phyloP scores from a whole-genome alignment of 2,113 vertebrate genomes.

The Alethe diademata region DNA sequence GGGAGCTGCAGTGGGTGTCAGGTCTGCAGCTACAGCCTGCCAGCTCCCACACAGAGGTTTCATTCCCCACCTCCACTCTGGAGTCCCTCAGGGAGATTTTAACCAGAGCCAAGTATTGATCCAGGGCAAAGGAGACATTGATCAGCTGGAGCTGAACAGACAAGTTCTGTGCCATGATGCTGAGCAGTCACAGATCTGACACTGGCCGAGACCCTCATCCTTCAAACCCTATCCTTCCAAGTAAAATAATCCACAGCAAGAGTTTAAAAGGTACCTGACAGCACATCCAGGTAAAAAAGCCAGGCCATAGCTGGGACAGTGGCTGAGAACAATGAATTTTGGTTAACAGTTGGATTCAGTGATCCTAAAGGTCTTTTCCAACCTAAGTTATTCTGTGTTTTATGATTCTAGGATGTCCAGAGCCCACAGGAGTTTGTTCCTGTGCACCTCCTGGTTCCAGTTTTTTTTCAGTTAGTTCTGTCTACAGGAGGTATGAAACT shows the following conservation, averaged over 20 bases:
- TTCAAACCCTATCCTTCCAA: neutral
- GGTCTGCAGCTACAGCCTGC: neutral
- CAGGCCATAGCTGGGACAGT: neutral
- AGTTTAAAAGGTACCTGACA: neutral
- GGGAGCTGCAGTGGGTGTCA: neutral
- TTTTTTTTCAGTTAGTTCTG: conserved; percentile 4
- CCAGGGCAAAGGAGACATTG: neutral
- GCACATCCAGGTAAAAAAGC: neutral
- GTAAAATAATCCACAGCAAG: neutral
- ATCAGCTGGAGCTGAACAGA: neutral
- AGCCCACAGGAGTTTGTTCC: neutral
- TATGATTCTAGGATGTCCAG: neutral
- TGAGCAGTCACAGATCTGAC: neutral
- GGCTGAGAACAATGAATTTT: neutral
- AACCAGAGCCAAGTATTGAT: neutral
- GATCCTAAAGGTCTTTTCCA: neutral
- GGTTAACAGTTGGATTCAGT: neutral
- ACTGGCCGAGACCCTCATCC: fast-evolving
- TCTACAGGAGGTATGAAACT: conserved; percentile 5
- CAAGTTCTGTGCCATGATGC: neutral
- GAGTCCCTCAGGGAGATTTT: neutral
- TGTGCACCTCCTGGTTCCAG: neutral
- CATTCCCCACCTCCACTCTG: neutral
- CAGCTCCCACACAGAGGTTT: neutral
- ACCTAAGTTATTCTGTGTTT: neutral